Evolutionary conservation across 2,113 vertebrate species (phyloP), one percentile per base, ranked within the genome.

Genomic region (Leucopsar rothschildi): DNA sequence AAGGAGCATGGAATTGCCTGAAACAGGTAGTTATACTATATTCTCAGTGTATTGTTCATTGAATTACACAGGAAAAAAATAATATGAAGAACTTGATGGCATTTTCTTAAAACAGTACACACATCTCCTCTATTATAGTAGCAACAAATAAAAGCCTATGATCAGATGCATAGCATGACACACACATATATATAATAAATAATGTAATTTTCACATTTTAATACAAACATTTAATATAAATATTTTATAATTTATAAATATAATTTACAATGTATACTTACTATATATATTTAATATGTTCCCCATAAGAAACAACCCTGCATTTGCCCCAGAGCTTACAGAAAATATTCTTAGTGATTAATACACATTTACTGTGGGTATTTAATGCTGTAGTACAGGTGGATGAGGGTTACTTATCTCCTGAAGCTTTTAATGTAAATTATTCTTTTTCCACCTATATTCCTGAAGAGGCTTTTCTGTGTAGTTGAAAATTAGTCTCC

Each of bases 271-370:
- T 23, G 2, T 44, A 9, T 15, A 16, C 9, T 31, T 24, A 39
- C 15, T 42, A 25, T 3, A 21, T 39, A 14, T 61, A 69, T 52
- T 59, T 25, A 40, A 15, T 59, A 37, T 20, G 3, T 42, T 73
- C 1, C 4, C 6, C 24, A 25, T 47, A 60, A 53, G 15, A 83
- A 69, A 90, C 27, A 52, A 0, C 0, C 1, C 10, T 35, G 1
- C 22, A 45, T 76, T 68, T 95, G 3, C 12, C 6, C 5, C 23
- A 50, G 19, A 47, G 4, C 1, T 5, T 44, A 22, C 2, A 60
- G 27, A 72, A 85, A 63, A 76, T 4, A 25, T 17, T n/a, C 12
- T 65, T 61, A 65, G 17, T 52, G 20, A 76, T 52, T 55, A 76
- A 60, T 13, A 17, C 13, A 8, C 2, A n/a, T 42, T 29, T 76